Evolutionary conservation across 2,113 vertebrate species (phyloP).

Genomic region (Australoheros scitulus): DNA sequence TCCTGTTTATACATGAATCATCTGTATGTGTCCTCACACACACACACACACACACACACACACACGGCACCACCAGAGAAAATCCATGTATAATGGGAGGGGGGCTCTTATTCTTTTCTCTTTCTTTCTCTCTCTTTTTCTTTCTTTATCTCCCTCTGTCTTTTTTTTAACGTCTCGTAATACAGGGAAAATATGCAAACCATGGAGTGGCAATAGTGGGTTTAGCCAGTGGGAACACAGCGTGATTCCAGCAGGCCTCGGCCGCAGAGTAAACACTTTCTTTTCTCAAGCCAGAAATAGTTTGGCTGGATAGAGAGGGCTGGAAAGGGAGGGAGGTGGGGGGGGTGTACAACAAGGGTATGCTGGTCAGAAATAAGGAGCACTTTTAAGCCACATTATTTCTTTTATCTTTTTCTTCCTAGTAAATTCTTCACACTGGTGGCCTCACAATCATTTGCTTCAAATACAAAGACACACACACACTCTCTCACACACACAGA

Average conservation of each 20-base stretch:
- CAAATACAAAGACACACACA: constrained; percentile 10
- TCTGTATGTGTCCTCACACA: constrained; percentile 39
- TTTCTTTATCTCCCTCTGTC: constrained; percentile 49
- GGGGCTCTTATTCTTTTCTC: constrained; percentile 35
- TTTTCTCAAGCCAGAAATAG: constrained; percentile 85
- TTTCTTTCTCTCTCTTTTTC: constrained; percentile 33
- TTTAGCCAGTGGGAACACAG: constrained; percentile 81
- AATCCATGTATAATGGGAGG: constrained; percentile 64
- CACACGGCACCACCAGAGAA: constrained; percentile 35
- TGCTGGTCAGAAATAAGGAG: constrained; percentile 33
- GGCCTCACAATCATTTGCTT: constrained; percentile 70
- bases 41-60: constrained; percentile 26
- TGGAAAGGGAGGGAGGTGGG: constrained; percentile 22
- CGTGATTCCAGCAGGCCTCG: constrained; percentile 77
- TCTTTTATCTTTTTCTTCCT: constrained; percentile 70
- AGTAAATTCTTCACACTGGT: constrained; percentile 87
- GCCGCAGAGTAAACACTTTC: constrained; percentile 84
- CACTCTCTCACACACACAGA: neutral
- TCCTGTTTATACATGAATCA: constrained; percentile 69
- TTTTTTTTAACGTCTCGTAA: constrained; percentile 77
- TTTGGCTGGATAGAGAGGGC: constrained; percentile 72
- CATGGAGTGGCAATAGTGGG: constrained; percentile 79
- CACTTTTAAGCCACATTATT: constrained; percentile 74
- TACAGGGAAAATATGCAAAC: constrained; percentile 82
- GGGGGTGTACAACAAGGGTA: constrained; percentile 39